These are phyloP conservation scores for Drosophila pectinifera DNA, from an alignment of 1,140 invertebrate species.

Conservation along the genomic window DNA sequence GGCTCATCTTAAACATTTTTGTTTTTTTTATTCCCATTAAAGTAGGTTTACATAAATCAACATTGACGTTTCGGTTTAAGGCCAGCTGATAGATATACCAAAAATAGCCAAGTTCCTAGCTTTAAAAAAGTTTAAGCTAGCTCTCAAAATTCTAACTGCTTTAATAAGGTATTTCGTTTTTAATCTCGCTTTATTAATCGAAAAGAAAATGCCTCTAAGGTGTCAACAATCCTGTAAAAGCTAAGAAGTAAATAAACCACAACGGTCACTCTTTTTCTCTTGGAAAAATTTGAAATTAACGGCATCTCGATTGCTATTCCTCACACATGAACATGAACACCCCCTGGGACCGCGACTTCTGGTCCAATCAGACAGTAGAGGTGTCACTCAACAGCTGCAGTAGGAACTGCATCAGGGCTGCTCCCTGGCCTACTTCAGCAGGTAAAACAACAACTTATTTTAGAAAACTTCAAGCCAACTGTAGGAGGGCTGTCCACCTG, in stretches of 20 bases:
- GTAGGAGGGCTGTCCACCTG: background rate
- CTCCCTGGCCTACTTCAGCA: background rate
- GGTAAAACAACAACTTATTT: background rate
- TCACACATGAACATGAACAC: no score
- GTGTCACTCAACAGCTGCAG: no score
- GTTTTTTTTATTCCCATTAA: background rate
- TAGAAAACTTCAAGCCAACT: background rate
- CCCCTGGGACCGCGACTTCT: no score
- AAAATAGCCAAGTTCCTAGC: background rate
- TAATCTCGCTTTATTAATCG: background rate
- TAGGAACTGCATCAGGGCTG: background rate
- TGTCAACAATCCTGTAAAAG: no score
- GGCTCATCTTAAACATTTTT: background rate
- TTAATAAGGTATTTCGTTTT: background rate
- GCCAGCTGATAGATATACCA: slow-evolving; percentile 13
- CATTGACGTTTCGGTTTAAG: slow-evolving; percentile 23
- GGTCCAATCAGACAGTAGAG: no score
- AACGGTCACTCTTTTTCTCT: no score
- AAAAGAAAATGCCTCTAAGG: no score
- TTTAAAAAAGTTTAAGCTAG: slow-evolving; percentile 4
- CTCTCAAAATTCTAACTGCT: background rate
- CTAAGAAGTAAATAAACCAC: no score
- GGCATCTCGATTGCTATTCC: no score
- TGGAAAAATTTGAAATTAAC: no score
- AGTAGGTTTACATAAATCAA: slow-evolving; percentile 14